phyloP scores from a whole-genome alignment of 92 coral and sea anemone species.

The Umimayanthus kanabou region DNA sequence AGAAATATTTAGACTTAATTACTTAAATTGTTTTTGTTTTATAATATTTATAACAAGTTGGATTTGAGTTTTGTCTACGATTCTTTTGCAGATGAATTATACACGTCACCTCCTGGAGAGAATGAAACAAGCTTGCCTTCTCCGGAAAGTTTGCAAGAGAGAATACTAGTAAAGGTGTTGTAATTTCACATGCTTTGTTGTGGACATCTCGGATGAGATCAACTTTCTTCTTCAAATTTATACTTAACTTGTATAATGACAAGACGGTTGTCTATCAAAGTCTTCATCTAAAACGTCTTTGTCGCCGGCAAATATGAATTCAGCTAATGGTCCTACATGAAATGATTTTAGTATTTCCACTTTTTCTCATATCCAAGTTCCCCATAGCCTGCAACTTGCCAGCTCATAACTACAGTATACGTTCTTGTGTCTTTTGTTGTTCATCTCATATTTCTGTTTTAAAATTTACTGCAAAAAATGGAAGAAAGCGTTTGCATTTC shows the following conservation, averaged over 20 bases:
- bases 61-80: neutral
- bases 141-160: conserved; percentile 82
- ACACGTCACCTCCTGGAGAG: conserved; percentile 83
- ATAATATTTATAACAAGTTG: neutral
- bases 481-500: neutral
- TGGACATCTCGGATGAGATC: neutral
- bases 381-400: neutral
- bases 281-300: neutral
- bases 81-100: conserved; percentile 68
- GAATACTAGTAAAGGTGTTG: conserved; percentile 86
- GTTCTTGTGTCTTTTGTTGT: too few species aligned
- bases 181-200: neutral
- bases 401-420: neutral
- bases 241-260: too few species aligned
- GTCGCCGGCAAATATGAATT: neutral
- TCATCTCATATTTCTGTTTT: neutral
- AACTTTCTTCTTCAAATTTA: neutral
- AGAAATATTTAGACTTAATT: too few species aligned
- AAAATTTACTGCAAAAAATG: neutral
- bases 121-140: conserved; percentile 81
- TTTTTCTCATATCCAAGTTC: neutral
- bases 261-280: neutral
- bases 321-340: neutral
- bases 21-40: neutral
- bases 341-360: neutral